Evolutionary conservation across 1,140 invertebrate species (phyloP).

Genomic region (Aphaenogaster ashmeadi): DNA sequence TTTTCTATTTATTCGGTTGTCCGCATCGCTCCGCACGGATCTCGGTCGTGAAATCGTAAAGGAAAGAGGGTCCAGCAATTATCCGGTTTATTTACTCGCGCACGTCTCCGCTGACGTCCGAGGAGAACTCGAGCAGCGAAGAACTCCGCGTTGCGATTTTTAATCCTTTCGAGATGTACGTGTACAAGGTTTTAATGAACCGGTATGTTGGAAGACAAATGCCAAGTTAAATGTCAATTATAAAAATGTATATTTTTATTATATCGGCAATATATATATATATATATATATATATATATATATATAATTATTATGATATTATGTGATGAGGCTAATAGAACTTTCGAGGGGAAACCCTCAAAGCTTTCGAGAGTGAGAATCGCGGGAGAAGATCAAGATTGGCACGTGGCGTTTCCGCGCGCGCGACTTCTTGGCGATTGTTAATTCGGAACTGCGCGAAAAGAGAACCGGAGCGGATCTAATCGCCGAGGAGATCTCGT

Average conservation of each 20-base stretch:
- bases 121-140: background rate
- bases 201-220: background rate
- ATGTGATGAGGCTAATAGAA: background rate
- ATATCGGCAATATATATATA: no score
- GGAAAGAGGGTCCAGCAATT: background rate
- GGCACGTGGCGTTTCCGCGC: background rate
- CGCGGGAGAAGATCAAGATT: background rate
- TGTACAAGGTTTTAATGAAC: background rate
- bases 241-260: background rate
- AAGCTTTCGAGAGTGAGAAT: background rate
- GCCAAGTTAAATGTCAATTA: no score
- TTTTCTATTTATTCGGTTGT: background rate
- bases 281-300: no score
- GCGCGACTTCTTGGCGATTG: constrained; percentile 52
- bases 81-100: background rate
- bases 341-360: background rate
- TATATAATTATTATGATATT: background rate
- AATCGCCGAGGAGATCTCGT: constrained; percentile 65
- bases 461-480: constrained; percentile 46
- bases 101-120: background rate
- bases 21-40: background rate
- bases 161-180: background rate
- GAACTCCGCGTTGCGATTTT: background rate
- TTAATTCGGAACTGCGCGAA: constrained; percentile 69
- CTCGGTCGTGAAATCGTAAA: background rate